These are phyloP conservation scores for Fopius arisanus DNA, from an alignment of 1,140 invertebrate species.

Conservation along the genomic window DNA sequence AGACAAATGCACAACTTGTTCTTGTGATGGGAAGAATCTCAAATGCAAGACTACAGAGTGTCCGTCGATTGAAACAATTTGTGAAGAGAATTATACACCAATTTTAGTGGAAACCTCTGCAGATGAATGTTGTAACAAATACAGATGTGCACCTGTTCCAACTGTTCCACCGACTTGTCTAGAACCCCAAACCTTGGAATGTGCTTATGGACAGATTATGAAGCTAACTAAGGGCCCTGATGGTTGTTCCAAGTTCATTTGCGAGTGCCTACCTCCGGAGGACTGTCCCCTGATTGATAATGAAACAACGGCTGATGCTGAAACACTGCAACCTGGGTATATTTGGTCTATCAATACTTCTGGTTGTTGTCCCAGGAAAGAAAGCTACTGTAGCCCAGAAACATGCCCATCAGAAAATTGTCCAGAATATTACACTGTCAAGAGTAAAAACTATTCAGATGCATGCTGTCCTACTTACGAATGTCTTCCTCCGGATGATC, in stretches of 20 bases:
- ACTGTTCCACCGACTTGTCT: slow-evolving; percentile 66
- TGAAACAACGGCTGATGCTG: slow-evolving; percentile 50
- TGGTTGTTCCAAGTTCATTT: slow-evolving; percentile 75
- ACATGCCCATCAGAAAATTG: slow-evolving; percentile 71
- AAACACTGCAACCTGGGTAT: slow-evolving; percentile 69
- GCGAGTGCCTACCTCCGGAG: slow-evolving; percentile 75
- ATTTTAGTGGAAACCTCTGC: slow-evolving; percentile 65
- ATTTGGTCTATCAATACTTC: slow-evolving; percentile 65
- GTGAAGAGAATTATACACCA: slow-evolving; percentile 65
- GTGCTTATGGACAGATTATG: slow-evolving; percentile 74
- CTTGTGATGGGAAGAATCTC: slow-evolving; percentile 68
- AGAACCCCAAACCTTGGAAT: slow-evolving; percentile 71
- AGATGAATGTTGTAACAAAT: slow-evolving; percentile 74
- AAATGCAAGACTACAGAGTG: slow-evolving; percentile 71
- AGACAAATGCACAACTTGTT: slow-evolving; percentile 80
- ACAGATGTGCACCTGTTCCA: slow-evolving; percentile 70
- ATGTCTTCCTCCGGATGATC: slow-evolving; percentile 74
- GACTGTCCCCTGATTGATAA: slow-evolving; percentile 68
- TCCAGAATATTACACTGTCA: slow-evolving; percentile 66
- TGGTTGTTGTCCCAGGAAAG: slow-evolving; percentile 75
- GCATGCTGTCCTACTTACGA: slow-evolving; percentile 73
- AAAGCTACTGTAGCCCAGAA: slow-evolving; percentile 69
- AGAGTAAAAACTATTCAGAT: slow-evolving; percentile 55
- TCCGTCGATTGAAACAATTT: slow-evolving; percentile 68
- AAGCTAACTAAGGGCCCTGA: slow-evolving; percentile 69